Percentiles rank a stretch among this genome's conserved stretches.
Conservation (phyloP, 2,797 vertebrate species). For the Menidia menidia region DNA sequence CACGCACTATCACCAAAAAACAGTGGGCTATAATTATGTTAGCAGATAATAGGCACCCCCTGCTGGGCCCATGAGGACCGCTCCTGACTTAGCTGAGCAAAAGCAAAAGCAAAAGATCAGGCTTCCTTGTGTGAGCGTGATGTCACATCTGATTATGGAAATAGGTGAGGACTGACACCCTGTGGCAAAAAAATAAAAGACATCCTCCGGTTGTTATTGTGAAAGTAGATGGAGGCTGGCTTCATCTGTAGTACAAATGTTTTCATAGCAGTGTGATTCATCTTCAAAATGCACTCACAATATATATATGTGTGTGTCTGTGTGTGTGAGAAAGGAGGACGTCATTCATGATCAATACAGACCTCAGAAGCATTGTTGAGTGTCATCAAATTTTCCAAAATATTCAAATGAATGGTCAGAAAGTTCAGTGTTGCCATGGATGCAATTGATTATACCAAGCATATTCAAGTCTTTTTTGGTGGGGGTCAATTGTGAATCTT, state of each 20-base stretch:
- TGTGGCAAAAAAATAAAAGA: slow-evolving; percentile 34
- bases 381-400: too few species aligned
- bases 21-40: slow-evolving; percentile 61
- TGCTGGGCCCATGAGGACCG: slow-evolving; percentile 43
- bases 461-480: neutral
- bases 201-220: neutral
- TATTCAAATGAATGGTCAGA: neutral
- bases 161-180: slow-evolving; percentile 59
- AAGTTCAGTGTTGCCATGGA: slow-evolving; percentile 2
- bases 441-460: neutral
- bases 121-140: slow-evolving; percentile 20
- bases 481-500: neutral
- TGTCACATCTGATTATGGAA: slow-evolving; percentile 20
- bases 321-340: too few species aligned
- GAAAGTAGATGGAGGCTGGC: neutral
- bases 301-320: too few species aligned
- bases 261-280: too few species aligned
- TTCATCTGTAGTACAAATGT: neutral
- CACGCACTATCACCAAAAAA: slow-evolving; percentile 39
- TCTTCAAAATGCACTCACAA: too few species aligned
- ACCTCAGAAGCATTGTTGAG: too few species aligned
- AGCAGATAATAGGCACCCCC: slow-evolving; percentile 65
- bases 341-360: too few species aligned
- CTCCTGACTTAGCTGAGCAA: slow-evolving; percentile 46
- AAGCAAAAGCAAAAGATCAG: slow-evolving; percentile 46